Evolutionary conservation across 2,113 vertebrate genomes (phyloP).

Genomic region (Carassius carassius): DNA sequence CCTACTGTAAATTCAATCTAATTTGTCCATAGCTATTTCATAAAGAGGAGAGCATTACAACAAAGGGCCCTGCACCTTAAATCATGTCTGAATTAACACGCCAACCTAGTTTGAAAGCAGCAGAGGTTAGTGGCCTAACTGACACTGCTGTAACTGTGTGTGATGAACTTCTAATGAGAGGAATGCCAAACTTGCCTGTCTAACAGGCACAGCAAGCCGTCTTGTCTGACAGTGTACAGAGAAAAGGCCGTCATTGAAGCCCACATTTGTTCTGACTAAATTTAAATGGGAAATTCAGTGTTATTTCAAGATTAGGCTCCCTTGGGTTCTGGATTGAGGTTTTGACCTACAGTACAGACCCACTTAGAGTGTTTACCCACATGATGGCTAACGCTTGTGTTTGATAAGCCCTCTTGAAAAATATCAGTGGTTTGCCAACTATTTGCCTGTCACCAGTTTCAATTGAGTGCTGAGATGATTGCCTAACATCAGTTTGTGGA

Average conservation of each 20-base stretch:
- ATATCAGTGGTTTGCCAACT: conserved; percentile 50
- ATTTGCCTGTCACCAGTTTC: conserved; percentile 54
- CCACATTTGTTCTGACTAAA: conserved; percentile 28
- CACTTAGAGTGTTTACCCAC: conserved; percentile 39
- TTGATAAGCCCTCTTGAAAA: conserved; percentile 56
- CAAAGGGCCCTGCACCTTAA: conserved; percentile 16
- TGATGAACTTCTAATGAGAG: conserved; percentile 28
- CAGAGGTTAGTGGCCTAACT: conserved; percentile 9
- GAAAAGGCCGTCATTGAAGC: conserved; percentile 2
- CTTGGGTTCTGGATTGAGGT: neutral
- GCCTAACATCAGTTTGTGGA: conserved; percentile 47
- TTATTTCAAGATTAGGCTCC: conserved; percentile 9
- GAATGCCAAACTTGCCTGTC: conserved; percentile 31
- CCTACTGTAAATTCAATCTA: neutral
- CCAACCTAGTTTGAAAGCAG: conserved; percentile 13
- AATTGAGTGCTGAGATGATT: conserved; percentile 43
- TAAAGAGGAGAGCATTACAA: neutral
- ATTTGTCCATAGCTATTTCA: neutral
- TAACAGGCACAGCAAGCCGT: neutral
- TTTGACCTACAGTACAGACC: conserved; percentile 8
- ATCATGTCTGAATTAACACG: conserved; percentile 14
- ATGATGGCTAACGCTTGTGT: conserved; percentile 32
- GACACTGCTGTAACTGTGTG: conserved; percentile 6
- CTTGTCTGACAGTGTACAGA: neutral
- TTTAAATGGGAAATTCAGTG: conserved; percentile 20